Base-by-base conservation (phyloP, 2,888 invertebrate species). In the Scaptomyza flava region DNA sequence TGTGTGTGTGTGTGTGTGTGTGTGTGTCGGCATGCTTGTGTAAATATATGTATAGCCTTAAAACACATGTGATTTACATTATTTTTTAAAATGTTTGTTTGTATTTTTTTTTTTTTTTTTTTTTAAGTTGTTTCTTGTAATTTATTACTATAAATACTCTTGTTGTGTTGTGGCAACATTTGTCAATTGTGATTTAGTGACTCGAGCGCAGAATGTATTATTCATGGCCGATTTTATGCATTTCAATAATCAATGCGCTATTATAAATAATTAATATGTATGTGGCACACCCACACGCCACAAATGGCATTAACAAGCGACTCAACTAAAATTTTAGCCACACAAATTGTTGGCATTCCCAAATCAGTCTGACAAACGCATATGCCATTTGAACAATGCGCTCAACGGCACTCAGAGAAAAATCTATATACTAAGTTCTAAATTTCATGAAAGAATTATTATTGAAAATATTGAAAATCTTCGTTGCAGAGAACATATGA, bases 171-270 rank as follows among this genome's bases (percentile, higher is more conserved):
- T 38, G 63, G 43, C 50, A 59, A 60, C 78, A 79, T 79, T 73
- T 83, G 74, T 81, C 84, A 83, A 66, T 61, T 43, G 78, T 83
- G 69, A 83, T 81, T 79, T 81, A 79, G 78, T 81, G 84, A 60
- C 74, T 62, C 63, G 52, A 47, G 67, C 52, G 20, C 42, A 36
- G 43, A 52, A 57, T 71, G 52, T 52, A 45, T 60, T 52, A 60
- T 66, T 60, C 73, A 72, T 72, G 42, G 66, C 38, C 14, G 60
- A 72, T 66, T 71, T 72, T 57, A 34, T 48, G 69, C 34, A 53
- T 69, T 72, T 66, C 59, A 72, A 72, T 71, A 72, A 71, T 71
- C 71, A 67, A 71, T 71, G 68, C 73, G 48, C 47, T 61, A 67
- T 72, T 72, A 61, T 67, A 58, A 57, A 71, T 71, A 72, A 71